Evolutionary conservation across 1,140 invertebrate genomes (phyloP).

Genomic region (Eumaeus atala): DNA sequence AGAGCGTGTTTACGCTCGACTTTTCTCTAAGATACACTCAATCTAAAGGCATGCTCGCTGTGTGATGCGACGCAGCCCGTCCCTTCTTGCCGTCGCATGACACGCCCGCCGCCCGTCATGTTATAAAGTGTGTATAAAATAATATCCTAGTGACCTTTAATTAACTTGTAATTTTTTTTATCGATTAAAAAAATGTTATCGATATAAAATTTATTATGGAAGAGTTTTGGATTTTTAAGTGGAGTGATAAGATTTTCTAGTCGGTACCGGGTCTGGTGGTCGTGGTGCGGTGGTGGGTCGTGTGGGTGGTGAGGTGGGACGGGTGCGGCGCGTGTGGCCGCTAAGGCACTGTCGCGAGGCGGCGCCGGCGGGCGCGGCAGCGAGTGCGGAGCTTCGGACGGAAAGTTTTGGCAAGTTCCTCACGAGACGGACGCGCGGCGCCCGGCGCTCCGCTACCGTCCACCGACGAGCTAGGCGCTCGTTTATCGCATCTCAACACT

Average conservation of each 20-base stretch:
- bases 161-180: too few relatives aligned
- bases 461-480: constrained; percentile 48
- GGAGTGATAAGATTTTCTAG: background rate
- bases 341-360: constrained; percentile 60
- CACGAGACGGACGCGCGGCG: constrained; percentile 51
- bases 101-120: constrained; percentile 35
- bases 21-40: constrained; percentile 55
- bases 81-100: constrained; percentile 33
- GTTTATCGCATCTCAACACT: constrained; percentile 54
- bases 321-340: constrained; percentile 38
- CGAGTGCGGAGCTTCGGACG: constrained; percentile 63
- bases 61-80: constrained; percentile 43
- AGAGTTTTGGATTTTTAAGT: background rate
- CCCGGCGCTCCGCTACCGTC: constrained; percentile 37
- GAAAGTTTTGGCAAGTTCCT: constrained; percentile 67
- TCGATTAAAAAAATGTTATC: too few relatives aligned
- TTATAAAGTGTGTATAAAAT: background rate
- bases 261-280: background rate
- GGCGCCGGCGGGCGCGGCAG: constrained; percentile 38
- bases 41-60: constrained; percentile 61
- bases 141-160: too few relatives aligned
- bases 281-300: constrained; percentile 12
- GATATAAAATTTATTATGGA: too few relatives aligned
- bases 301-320: constrained; percentile 30
- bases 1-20: constrained; percentile 36